phyloP scores from a whole-genome alignment of 2,113 vertebrate genomes.

The Galbula dea region DNA sequence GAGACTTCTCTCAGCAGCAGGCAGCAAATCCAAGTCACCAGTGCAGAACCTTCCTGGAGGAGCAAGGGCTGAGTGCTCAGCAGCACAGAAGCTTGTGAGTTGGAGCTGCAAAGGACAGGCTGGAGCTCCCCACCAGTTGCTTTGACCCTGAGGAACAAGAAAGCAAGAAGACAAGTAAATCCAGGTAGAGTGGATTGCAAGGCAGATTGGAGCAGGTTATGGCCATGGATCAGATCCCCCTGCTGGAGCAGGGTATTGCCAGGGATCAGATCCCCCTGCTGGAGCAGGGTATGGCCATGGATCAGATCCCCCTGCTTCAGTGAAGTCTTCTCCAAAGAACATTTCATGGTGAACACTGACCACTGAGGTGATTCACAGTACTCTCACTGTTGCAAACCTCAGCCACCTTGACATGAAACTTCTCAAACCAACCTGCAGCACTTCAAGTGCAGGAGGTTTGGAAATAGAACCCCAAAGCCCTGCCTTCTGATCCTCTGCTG shows the following conservation, averaged over 20 bases:
- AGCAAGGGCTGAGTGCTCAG: not conserved
- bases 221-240: not conserved
- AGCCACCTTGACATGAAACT: not conserved
- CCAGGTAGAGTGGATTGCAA: not conserved
- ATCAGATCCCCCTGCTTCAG: not conserved
- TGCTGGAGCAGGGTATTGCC: not conserved
- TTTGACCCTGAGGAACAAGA: not conserved
- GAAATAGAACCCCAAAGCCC: slow-evolving; percentile 15
- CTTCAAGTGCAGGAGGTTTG: not conserved
- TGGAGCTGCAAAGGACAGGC: not conserved
- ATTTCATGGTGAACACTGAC: not conserved
- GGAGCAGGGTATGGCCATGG: not conserved
- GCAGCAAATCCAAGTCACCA: not conserved
- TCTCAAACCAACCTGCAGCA: slow-evolving; percentile 14
- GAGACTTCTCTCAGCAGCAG: not conserved
- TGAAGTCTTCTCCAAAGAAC: not conserved
- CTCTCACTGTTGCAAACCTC: not conserved
- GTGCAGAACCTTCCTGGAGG: not conserved
- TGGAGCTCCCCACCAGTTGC: not conserved
- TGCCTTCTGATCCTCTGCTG: not conserved
- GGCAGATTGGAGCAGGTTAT: not conserved
- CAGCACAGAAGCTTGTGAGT: not conserved
- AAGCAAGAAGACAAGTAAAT: not conserved
- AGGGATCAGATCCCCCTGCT: not conserved
- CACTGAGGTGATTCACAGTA: not conserved